phyloP scores from a whole-genome alignment of 2,113 vertebrate genomes.

The Tyto alba region DNA sequence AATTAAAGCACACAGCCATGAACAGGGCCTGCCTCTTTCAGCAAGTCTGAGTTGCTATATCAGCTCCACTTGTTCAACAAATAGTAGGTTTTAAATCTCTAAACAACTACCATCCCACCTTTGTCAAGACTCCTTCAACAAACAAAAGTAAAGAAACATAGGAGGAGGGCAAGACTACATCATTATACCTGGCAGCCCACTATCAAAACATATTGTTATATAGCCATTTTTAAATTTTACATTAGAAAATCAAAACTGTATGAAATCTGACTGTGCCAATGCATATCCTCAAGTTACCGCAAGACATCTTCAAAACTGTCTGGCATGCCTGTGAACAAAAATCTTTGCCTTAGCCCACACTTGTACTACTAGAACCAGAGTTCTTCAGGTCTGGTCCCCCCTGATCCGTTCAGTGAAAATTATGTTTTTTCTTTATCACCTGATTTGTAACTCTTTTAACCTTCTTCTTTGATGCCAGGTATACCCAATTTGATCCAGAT shows the following conservation, averaged over 20 bases:
- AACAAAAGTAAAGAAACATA: background rate
- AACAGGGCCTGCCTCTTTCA: background rate
- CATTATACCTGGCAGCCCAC: background rate
- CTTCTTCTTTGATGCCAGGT: slow-evolving; percentile 71
- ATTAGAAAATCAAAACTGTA: background rate
- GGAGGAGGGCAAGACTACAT: background rate
- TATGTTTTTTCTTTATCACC: slow-evolving; percentile 51
- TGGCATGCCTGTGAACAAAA: background rate
- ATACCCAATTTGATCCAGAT: slow-evolving; percentile 41
- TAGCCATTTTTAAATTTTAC: background rate
- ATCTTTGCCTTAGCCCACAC: background rate
- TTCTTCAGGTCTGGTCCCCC: background rate
- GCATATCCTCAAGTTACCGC: background rate
- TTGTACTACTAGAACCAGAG: background rate
- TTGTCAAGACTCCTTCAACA: background rate
- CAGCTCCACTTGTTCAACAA: background rate
- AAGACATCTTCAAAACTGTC: background rate
- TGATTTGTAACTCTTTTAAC: slow-evolving; percentile 77
- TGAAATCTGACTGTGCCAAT: background rate
- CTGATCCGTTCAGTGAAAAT: background rate
- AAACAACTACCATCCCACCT: background rate
- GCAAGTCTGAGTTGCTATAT: background rate
- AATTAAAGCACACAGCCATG: background rate
- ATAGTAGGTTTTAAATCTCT: background rate
- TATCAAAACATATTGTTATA: background rate